Evolutionary conservation across 2,888 invertebrate genomes (phyloP), one percentile per base, ranked within the genome.

Genomic region (Xestia xanthographa): DNA sequence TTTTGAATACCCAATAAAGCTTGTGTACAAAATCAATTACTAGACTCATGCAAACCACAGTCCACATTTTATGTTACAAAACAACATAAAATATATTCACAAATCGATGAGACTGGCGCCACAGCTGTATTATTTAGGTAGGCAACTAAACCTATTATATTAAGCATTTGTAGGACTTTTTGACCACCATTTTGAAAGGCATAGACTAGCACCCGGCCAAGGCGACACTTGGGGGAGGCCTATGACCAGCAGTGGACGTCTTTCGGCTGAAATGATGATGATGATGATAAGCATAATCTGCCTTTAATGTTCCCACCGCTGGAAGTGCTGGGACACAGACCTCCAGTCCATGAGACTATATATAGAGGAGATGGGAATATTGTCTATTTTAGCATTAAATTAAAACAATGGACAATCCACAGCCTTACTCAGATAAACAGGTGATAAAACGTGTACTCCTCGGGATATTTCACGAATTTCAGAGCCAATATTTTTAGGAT

Each of bases 11-110:
- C 50, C 22, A 56, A 67, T 75, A 81, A 70, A 71, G 73, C 1
- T 34, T 87, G 72, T 89, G 79, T 90, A 83, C 85, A 72, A 74
- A 87, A 82, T 69, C 88, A 88, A 90, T 90, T 90, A 90, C 63
- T 75, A 82, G 43, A 34, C 53, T 62, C 72, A 69, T 85, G 87
- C 77, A 83, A 90, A 88, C 74, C 68, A 71, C 78, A 84, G 26
- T 63, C 12, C 34, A 73, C 80, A 72, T 14, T 34, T 76, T 66
- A 12, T 14, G 85, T 90, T 87, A 87, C 91, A 88, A 89, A 88
- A 90, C 88, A 85, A 84, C 79, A 22, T 41, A 73, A 79, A 71
- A 79, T 65, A 81, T 90, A 87, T 85, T 80, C 78, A 85, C 81
- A 82, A 85, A 85, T 77, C 74, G 63, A 86, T 41, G 41, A 84